These are phyloP conservation scores for Drosophila anomelani DNA, from an alignment of 2,888 invertebrate genomes.

Conservation along the genomic window DNA sequence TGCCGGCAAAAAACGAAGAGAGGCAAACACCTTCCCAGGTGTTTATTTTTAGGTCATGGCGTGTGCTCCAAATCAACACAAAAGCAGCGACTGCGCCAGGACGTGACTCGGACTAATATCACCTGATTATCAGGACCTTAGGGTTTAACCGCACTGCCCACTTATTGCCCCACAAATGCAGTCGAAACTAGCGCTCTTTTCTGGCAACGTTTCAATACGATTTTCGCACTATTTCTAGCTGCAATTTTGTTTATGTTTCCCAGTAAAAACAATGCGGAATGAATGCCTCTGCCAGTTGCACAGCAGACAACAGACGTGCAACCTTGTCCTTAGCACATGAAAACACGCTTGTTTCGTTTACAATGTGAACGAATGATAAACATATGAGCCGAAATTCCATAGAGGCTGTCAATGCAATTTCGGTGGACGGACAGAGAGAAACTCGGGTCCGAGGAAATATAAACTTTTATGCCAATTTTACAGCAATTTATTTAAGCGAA, in stretches of 20 bases:
- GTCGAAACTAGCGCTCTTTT: constrained; percentile 10
- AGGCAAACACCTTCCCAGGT: constrained; percentile 43
- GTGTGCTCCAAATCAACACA: constrained; percentile 50
- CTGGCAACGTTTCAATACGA: constrained; percentile 57
- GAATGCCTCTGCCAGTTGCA: constrained; percentile 21
- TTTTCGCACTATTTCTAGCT: constrained; percentile 51
- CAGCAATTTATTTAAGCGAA: constrained; percentile 2
- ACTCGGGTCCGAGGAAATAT: constrained; percentile 2
- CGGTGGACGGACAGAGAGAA: neutral
- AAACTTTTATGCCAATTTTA: constrained; percentile 6
- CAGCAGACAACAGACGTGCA: constrained; percentile 43
- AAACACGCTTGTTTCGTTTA: constrained; percentile 51
- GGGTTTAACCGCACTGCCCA: neutral
- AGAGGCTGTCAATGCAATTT: constrained; percentile 38
- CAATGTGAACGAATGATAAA: constrained; percentile 55
- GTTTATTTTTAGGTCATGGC: constrained; percentile 77
- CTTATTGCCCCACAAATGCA: neutral
- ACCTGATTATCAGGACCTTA: constrained; percentile 1
- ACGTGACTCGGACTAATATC: constrained; percentile 12
- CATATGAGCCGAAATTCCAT: constrained; percentile 43
- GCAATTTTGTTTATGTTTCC: constrained; percentile 65
- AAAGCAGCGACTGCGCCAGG: constrained; percentile 42
- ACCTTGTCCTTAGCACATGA: constrained; percentile 77
- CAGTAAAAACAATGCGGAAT: constrained; percentile 67
- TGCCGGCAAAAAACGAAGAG: constrained; percentile 58